phyloP scores from a whole-genome alignment of 2,113 vertebrate genomes.

The Melanotaenia duboulayi region DNA sequence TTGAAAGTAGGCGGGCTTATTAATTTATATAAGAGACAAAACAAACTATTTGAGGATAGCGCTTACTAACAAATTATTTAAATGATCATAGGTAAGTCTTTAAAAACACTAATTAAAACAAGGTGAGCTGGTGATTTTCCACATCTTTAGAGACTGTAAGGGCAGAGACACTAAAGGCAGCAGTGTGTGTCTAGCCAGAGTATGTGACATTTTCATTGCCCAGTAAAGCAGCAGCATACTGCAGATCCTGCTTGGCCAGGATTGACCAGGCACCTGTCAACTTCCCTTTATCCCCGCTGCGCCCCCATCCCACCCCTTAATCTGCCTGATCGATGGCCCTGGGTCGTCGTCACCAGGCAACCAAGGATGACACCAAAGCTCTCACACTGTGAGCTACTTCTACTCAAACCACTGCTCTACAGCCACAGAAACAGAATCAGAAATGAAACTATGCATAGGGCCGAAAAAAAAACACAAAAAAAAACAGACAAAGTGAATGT shows the following conservation, averaged over 20 bases:
- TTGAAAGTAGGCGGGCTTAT: no score
- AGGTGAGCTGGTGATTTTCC: fast-evolving
- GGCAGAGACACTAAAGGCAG: not conserved
- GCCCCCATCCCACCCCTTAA: slow-evolving; percentile 58
- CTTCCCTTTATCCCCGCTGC: slow-evolving; percentile 59
- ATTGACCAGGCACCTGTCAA: slow-evolving; percentile 54
- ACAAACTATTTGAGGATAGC: no score
- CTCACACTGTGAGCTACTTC: slow-evolving; percentile 19
- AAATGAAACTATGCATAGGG: not conserved
- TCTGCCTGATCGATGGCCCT: slow-evolving; percentile 71
- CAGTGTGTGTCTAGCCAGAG: slow-evolving; percentile 3
- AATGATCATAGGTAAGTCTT: not conserved
- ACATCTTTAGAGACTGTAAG: not conserved
- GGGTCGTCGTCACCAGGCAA: slow-evolving; percentile 74
- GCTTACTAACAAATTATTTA: no score
- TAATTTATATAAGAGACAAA: no score
- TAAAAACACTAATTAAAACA: not conserved
- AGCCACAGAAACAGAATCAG: slow-evolving; percentile 4
- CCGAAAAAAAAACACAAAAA: not conserved
- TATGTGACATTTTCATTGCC: slow-evolving; percentile 62
- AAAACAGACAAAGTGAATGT: not conserved
- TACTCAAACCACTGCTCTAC: slow-evolving; percentile 27
- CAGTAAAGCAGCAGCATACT: slow-evolving; percentile 27
- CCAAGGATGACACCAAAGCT: slow-evolving; percentile 60
- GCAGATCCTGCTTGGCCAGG: slow-evolving; percentile 26